A percentile compares a stretch with the other conserved stretches of the same genome.
phyloP scores from a whole-genome alignment of 1,140 invertebrate species.

The Philotrypesis tridentata region DNA sequence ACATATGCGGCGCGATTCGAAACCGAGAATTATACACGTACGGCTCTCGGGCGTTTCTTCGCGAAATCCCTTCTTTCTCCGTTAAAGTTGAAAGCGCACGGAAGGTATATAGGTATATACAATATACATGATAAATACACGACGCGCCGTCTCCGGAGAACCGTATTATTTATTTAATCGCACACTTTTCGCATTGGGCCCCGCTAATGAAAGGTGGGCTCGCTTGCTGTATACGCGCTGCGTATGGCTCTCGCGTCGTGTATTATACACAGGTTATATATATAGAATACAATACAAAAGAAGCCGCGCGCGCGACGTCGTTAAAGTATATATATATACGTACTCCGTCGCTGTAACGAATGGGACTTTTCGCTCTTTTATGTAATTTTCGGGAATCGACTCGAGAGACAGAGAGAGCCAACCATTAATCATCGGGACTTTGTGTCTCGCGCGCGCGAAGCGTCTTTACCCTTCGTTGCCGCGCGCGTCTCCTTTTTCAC shows the following conservation, averaged over 20 bases:
- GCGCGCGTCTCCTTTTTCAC: not conserved
- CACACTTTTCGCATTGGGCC: conserved; percentile 33
- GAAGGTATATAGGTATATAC: no score
- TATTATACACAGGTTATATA: no score
- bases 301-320: not conserved
- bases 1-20: conserved; percentile 26
- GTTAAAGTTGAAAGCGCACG: conserved; percentile 13
- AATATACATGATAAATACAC: no score
- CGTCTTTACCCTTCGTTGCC: not conserved
- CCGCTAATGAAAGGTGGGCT: conserved; percentile 46
- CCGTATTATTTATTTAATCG: conserved; percentile 55
- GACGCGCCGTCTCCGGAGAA: not conserved
- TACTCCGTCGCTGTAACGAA: not conserved
- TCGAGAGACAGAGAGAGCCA: no score
- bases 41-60: not conserved
- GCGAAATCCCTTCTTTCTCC: conserved; percentile 12
- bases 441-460: not conserved
- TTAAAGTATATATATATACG: conserved; percentile 23
- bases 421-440: conserved; percentile 35
- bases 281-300: not conserved
- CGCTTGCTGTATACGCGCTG: not conserved
- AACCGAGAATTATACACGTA: conserved; percentile 28
- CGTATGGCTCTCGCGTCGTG: no score
- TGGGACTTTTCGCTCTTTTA: conserved; percentile 42
- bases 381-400: conserved; percentile 45